Percentiles rank a stretch among this genome's conserved stretches.
These are phyloP conservation scores for Eupithecia centaureata DNA, from an alignment of 2,888 invertebrate genomes.

Conservation along the genomic window DNA sequence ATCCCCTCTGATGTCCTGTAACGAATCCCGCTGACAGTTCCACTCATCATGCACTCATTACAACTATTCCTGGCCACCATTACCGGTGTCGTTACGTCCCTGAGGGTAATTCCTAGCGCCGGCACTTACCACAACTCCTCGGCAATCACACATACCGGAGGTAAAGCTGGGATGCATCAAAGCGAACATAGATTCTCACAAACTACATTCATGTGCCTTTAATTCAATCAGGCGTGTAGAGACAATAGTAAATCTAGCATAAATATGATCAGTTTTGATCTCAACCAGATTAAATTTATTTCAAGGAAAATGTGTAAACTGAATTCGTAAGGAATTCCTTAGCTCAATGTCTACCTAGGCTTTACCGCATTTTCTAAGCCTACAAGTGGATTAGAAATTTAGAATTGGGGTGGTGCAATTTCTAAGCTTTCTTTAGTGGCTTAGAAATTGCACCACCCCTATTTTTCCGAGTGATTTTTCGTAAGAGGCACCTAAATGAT, in stretches of 20 bases:
- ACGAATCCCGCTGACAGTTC: conserved; percentile 10
- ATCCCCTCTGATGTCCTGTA: background rate
- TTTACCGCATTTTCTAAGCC: no score
- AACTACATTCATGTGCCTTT: background rate
- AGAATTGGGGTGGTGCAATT: no score
- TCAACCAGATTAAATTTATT: background rate
- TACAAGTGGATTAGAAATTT: no score
- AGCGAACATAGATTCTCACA: background rate
- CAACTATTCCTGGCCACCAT: conserved; percentile 10
- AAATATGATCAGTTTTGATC: background rate
- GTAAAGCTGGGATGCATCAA: background rate
- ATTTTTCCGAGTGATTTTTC: no score
- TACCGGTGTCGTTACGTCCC: conserved; percentile 8
- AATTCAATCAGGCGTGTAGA: background rate
- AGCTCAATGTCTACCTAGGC: no score
- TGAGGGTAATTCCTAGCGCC: conserved; percentile 14
- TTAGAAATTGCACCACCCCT: no score
- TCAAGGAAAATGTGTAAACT: background rate
- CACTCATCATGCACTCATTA: conserved; percentile 5
- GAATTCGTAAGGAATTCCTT: no score
- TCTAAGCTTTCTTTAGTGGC: no score
- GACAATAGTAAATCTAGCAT: background rate
- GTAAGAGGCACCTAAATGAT: no score
- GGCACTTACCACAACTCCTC: conserved; percentile 17
- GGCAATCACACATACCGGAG: conserved; percentile 19